Conservation (phyloP, 2,888 invertebrate genomes). For the Caenorhabditis auriculariae region DNA sequence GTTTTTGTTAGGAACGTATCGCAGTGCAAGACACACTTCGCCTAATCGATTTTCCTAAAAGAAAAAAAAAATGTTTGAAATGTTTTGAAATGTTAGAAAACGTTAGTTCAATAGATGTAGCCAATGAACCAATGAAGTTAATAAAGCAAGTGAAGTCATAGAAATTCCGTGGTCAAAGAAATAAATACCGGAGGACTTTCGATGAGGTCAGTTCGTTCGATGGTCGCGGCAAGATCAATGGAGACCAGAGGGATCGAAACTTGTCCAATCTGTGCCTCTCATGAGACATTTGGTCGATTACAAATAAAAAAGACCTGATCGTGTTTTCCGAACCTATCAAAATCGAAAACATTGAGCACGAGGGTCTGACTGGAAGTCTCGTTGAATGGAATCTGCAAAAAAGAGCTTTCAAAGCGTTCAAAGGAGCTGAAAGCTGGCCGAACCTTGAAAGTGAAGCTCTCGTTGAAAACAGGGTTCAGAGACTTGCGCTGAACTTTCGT, state of each 20-base stretch:
- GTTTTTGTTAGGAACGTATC: slow-evolving; percentile 98
- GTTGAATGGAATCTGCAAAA: slow-evolving; percentile 85
- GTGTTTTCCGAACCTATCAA: slow-evolving; percentile 99
- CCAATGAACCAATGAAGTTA: no score
- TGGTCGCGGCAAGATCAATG: slow-evolving; percentile 94
- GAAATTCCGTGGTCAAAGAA: neutral
- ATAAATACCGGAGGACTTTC: slow-evolving; percentile 92
- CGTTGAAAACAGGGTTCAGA: slow-evolving; percentile 94
- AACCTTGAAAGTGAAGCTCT: slow-evolving; percentile 97
- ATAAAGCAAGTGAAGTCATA: neutral
- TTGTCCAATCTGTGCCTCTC: slow-evolving; percentile 68
- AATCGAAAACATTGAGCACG: slow-evolving; percentile 98
- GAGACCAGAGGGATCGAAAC: slow-evolving; percentile 82
- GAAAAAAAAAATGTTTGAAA: neutral
- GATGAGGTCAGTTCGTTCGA: slow-evolving; percentile 97
- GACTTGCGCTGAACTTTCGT: slow-evolving; percentile 90
- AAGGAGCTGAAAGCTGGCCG: slow-evolving; percentile 36
- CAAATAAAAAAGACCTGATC: no score
- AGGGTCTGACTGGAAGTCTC: slow-evolving; percentile 98
- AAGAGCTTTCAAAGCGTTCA: neutral
- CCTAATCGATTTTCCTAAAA: slow-evolving; percentile 76
- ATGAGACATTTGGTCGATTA: no score
- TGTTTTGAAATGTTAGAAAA: neutral
- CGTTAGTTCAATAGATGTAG: no score
- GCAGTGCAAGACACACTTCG: slow-evolving; percentile 98